Evolutionary conservation across 2,888 invertebrate genomes (phyloP), one percentile per base, ranked within the genome.

Genomic region (Drosophila koepferae): DNA sequence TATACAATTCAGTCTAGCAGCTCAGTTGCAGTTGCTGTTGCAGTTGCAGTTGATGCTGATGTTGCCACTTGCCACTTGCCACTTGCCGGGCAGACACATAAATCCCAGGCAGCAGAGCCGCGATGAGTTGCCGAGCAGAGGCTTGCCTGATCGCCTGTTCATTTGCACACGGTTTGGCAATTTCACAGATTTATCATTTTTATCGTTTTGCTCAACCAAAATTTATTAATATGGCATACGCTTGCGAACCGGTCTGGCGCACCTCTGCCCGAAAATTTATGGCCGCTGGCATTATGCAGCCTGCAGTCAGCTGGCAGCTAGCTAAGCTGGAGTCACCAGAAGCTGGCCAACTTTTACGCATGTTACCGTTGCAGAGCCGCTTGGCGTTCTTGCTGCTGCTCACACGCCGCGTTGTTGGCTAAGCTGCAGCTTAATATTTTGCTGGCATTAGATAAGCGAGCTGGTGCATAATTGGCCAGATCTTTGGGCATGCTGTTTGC

Each of bases 101-200:
- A 85, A 89, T 84, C 65, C 58, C 65, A 58, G 23, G 48, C 38
- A 46, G 58, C 65, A 16, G 61, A 16, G 49, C 28, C 59, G 63
- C 71, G 65, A 61, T 79, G 63, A 78, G 64, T 60, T 34, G n/a
- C 34, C 14, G 36, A 14, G 31, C 41, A 53, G 14, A 38, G 53
- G 49, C 28, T 70, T 58, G n/a, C 51, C 64, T 72, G 72, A 72
- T 77, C 72, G 55, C 62, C 66, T 55, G 76, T 83, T 85, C 84
- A 86, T 89, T 83, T 89, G 89, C 89, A 78, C 80, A 72, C 63
- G 70, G 64, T 53, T 41, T 40, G 71, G 66, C 70, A 66, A 72
- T 80, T 87, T 85, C 68, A 59, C 68, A 80, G 87, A 86, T 81
- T 89, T 89, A 89, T 86, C 75, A 82, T 86, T 74, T 78, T 78